These are phyloP conservation scores for Spinibarbus caldwelli DNA, from an alignment of 2,797 vertebrate species.

Conservation along the genomic window DNA sequence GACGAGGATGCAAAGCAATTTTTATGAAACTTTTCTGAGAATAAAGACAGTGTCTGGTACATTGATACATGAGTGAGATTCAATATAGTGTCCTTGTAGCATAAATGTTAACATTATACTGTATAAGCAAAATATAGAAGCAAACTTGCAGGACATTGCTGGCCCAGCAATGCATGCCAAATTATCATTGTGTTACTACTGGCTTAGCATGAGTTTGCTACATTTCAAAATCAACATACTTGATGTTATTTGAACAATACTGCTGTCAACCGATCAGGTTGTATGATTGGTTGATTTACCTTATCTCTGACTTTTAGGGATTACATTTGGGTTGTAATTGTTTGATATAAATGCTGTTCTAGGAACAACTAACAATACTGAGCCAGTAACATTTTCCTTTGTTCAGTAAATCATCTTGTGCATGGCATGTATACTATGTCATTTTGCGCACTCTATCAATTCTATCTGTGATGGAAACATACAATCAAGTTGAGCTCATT, in stretches of 20 bases:
- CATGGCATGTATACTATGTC: no score
- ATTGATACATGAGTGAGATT: conserved; percentile 2
- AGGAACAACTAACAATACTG: no score
- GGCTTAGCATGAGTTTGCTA: neutral
- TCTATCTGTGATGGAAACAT: no score
- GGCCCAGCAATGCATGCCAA: no score
- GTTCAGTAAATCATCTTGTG: no score
- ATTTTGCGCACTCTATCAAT: no score
- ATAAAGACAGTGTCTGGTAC: neutral
- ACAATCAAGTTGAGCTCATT: neutral
- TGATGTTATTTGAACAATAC: neutral
- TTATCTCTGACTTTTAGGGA: neutral
- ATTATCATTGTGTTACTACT: no score
- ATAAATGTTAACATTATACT: neutral
- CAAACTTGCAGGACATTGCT: neutral
- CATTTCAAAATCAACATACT: neutral
- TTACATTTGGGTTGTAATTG: neutral
- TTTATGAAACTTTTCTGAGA: neutral
- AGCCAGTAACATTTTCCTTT: no score
- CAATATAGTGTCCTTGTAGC: neutral
- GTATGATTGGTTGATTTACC: neutral
- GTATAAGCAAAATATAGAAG: neutral
- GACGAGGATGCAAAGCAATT: neutral
- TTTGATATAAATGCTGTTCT: no score
- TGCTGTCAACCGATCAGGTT: neutral